Percentiles rank a stretch among this genome's conserved stretches.
Evolutionary conservation across 1,140 invertebrate genomes (phyloP).

Genomic region (Phocides pigmalion): DNA sequence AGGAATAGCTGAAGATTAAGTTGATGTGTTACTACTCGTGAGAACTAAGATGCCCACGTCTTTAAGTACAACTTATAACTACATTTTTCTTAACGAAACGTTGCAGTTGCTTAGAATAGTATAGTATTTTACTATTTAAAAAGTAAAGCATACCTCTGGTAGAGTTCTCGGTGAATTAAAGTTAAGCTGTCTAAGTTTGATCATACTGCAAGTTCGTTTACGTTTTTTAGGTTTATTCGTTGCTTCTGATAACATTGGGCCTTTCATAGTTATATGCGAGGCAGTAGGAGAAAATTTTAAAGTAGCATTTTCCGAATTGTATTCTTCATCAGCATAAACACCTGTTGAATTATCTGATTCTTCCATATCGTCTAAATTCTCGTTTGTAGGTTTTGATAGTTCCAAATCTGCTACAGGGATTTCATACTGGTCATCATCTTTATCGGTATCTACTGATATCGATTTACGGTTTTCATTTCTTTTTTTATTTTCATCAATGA

Average conservation of each 20-base stretch:
- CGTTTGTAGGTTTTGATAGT: slow-evolving; percentile 1
- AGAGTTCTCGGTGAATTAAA: slow-evolving; percentile 66
- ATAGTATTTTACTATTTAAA: too few species aligned
- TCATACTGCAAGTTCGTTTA: slow-evolving; percentile 51
- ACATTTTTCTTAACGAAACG: too few species aligned
- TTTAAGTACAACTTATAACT: too few species aligned
- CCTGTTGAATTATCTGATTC: slow-evolving; percentile 30
- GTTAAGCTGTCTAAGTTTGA: slow-evolving; percentile 54
- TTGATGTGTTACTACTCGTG: too few species aligned
- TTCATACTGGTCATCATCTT: slow-evolving; percentile 21
- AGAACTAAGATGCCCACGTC: too few species aligned
- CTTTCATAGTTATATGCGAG: not conserved
- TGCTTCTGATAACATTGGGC: slow-evolving; percentile 11
- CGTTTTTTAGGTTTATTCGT: slow-evolving; percentile 32
- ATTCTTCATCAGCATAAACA: slow-evolving; percentile 35
- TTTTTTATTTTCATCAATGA: slow-evolving; percentile 49
- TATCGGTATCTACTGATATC: not conserved
- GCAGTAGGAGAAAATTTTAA: not conserved
- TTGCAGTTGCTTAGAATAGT: too few species aligned
- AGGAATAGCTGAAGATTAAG: too few species aligned
- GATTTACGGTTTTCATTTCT: not conserved
- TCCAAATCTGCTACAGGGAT: slow-evolving; percentile 3
- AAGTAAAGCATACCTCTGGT: slow-evolving; percentile 56
- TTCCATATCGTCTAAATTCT: slow-evolving; percentile 6
- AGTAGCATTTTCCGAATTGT: slow-evolving; percentile 30